Percentiles rank a stretch among this genome's conserved stretches.
Conservation (phyloP, 2,888 invertebrate genomes). For the Synanthedon myopaeformis region DNA sequence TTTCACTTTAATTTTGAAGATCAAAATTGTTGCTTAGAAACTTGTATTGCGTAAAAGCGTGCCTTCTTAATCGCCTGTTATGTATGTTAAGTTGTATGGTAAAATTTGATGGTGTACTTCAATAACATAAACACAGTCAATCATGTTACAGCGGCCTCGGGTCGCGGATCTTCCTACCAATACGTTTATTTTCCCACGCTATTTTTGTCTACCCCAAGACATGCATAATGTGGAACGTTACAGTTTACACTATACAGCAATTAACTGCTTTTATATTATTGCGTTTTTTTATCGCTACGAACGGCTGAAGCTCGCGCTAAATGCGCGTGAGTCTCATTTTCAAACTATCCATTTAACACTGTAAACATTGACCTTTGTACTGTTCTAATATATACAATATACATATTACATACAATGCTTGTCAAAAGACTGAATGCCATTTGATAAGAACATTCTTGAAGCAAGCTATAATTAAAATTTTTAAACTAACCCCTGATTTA, state of each 20-base stretch:
- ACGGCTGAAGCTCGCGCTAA: conserved; percentile 6
- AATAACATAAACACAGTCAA: not conserved
- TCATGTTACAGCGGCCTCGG: conserved; percentile 6
- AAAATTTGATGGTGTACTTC: not conserved
- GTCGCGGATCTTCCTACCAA: conserved; percentile 7
- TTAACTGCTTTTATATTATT: conserved; percentile 57
- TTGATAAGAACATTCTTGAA: no score
- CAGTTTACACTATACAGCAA: conserved; percentile 51
- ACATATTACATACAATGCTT: no score
- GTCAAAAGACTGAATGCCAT: no score
- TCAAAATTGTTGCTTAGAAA: no score
- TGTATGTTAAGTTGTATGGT: not conserved
- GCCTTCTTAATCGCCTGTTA: not conserved
- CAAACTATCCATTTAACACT: no score
- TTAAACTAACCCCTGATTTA: no score
- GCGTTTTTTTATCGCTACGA: conserved; percentile 35
- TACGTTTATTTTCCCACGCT: conserved; percentile 29
- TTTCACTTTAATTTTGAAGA: no score
- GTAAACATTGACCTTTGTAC: no score
- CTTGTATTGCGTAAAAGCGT: no score
- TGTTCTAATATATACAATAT: no score
- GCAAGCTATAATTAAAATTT: no score
- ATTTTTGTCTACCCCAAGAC: conserved; percentile 45
- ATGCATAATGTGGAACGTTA: conserved; percentile 47
- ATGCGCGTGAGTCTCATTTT: not conserved